Evolutionary conservation across 2,888 invertebrate species (phyloP).

Genomic region (Nemotelus nigrinus): DNA sequence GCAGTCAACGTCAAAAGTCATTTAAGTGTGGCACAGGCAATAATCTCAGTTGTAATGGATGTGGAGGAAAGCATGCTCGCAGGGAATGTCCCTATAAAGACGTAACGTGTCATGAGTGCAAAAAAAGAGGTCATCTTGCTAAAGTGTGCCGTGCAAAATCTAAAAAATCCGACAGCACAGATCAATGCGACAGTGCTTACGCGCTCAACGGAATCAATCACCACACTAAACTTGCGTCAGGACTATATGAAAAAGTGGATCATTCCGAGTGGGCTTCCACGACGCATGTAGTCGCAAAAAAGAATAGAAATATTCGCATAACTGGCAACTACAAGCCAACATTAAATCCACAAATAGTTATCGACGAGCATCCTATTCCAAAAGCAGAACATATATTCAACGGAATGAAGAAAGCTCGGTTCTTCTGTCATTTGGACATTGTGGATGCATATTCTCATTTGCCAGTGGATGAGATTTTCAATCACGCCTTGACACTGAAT

Average conservation of each 20-base stretch:
- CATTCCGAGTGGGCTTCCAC: conserved; percentile 48
- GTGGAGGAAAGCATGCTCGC: too few relatives aligned
- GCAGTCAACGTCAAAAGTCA: too few relatives aligned
- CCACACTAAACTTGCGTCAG: conserved; percentile 47
- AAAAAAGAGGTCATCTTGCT: too few relatives aligned
- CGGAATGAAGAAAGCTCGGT: conserved; percentile 30
- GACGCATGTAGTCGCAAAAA: conserved; percentile 45
- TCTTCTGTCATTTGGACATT: conserved; percentile 47
- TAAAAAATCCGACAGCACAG: too few relatives aligned
- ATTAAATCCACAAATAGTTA: too few relatives aligned
- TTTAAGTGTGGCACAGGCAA: too few relatives aligned
- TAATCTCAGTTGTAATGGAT: too few relatives aligned
- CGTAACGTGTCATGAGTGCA: too few relatives aligned
- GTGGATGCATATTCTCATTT: conserved; percentile 49
- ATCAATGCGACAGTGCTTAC: too few relatives aligned
- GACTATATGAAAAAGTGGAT: conserved; percentile 29
- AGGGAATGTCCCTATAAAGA: too few relatives aligned
- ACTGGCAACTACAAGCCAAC: conserved; percentile 48
- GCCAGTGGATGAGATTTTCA: conserved; percentile 48
- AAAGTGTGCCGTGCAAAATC: too few relatives aligned
- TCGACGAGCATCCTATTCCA: conserved; percentile 33
- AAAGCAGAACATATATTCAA: conserved; percentile 44
- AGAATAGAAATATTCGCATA: conserved; percentile 44
- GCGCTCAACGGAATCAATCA: too few relatives aligned
- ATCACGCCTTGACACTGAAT: conserved; percentile 36